These are phyloP conservation scores for Archivesica marissinica DNA, from an alignment of 1,140 invertebrate genomes.

Conservation along the genomic window DNA sequence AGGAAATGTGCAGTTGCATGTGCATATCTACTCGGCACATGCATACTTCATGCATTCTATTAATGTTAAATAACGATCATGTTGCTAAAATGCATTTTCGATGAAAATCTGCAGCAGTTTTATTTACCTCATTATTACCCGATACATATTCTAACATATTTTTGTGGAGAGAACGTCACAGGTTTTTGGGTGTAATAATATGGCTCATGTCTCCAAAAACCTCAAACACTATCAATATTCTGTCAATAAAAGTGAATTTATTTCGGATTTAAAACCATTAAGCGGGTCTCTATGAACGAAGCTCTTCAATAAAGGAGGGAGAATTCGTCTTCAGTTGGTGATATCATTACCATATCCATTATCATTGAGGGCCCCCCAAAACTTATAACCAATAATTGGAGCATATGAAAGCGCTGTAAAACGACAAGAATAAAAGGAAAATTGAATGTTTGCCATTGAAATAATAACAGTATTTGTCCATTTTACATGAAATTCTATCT, in stretches of 20 bases:
- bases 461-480: constrained; percentile 51
- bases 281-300: constrained; percentile 5
- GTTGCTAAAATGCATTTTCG: constrained; percentile 16
- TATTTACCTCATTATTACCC: not conserved
- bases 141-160: constrained; percentile 18
- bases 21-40: not conserved
- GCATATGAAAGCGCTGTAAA: constrained; percentile 60
- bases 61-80: not conserved
- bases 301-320: constrained; percentile 49
- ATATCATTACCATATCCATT: constrained; percentile 60
- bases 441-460: constrained; percentile 57
- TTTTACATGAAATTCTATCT: constrained; percentile 62
- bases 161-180: constrained; percentile 7
- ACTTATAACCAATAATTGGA: constrained; percentile 60
- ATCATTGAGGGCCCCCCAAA: constrained; percentile 42
- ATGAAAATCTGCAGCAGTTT: constrained; percentile 3
- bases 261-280: constrained; percentile 60
- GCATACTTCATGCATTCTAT: not conserved
- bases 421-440: constrained; percentile 56
- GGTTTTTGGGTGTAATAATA: constrained; percentile 45
- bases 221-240: constrained; percentile 38
- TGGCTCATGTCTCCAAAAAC: constrained; percentile 13
- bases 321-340: constrained; percentile 41
- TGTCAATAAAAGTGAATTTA: constrained; percentile 59
- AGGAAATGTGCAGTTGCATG: no score